These are phyloP conservation scores for Phyllopteryx taeniolatus DNA, from an alignment of 2,113 vertebrate species.

Conservation along the genomic window DNA sequence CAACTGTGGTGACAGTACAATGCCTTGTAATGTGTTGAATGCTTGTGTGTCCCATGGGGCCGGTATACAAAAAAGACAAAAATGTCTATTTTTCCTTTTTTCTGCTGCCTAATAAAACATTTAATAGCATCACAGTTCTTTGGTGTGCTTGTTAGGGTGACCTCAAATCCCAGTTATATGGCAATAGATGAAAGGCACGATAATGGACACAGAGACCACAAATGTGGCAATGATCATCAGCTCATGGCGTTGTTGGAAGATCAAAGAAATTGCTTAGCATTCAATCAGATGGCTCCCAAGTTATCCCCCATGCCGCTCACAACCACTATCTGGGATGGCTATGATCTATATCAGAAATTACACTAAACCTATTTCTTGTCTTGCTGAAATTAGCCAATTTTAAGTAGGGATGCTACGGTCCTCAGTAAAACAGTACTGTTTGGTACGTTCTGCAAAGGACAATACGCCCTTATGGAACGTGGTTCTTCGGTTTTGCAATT, in stretches of 20 bases:
- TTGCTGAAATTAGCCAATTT: no score
- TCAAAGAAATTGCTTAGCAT: not conserved
- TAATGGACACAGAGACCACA: not conserved
- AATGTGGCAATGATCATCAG: constrained; percentile 4
- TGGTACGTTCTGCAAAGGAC: no score
- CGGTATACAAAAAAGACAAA: not conserved
- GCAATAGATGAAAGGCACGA: constrained; percentile 1
- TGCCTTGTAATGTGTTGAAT: not conserved
- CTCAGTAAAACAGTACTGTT: no score
- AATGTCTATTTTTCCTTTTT: not conserved
- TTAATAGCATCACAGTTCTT: not conserved
- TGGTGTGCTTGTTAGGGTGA: not conserved
- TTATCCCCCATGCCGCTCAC: not conserved
- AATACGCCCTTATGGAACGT: no score
- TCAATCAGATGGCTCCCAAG: not conserved
- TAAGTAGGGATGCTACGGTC: no score
- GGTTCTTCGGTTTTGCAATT: no score
- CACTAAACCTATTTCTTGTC: no score
- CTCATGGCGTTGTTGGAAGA: not conserved
- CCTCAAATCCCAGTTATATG: not conserved
- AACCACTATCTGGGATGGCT: not conserved
- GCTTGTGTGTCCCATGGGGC: not conserved
- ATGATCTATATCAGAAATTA: not conserved
- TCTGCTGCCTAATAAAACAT: not conserved
- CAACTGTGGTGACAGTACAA: not conserved